phyloP scores from a whole-genome alignment of 2,888 invertebrate species.

The Watsonalla cultraria region DNA sequence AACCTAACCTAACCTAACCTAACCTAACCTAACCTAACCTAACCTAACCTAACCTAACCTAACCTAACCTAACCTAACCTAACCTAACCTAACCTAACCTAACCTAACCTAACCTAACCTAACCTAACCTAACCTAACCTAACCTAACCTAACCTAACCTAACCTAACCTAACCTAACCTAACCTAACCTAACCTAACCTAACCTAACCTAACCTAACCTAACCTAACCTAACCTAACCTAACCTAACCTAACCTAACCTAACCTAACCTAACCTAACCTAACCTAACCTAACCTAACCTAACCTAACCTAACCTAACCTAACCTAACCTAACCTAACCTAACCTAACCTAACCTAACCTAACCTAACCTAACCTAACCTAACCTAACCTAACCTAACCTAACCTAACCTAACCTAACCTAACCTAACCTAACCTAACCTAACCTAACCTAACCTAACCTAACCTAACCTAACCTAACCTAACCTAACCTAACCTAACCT shows the following conservation, averaged over 20 bases:
- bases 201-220: constrained; percentile 11
- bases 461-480: too few species aligned
- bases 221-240: constrained; percentile 16
- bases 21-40: constrained; percentile 14
- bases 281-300: constrained; percentile 13
- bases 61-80: constrained; percentile 14
- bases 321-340: constrained; percentile 8
- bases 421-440: constrained; percentile 13
- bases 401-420: constrained; percentile 14
- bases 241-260: constrained; percentile 16
- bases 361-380: constrained; percentile 6
- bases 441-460: constrained; percentile 5
- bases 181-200: constrained; percentile 13
- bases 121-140: constrained; percentile 14
- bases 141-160: constrained; percentile 13
- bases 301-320: constrained; percentile 6
- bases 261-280: constrained; percentile 16
- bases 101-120: constrained; percentile 12
- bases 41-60: constrained; percentile 13
- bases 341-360: constrained; percentile 6
- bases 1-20: constrained; percentile 13
- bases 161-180: constrained; percentile 11
- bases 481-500: too few species aligned
- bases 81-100: constrained; percentile 15
- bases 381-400: constrained; percentile 13